Percentiles rank a stretch among this genome's conserved stretches.
phyloP scores from a whole-genome alignment of 2,888 invertebrate species.

The Volucella inflata region DNA sequence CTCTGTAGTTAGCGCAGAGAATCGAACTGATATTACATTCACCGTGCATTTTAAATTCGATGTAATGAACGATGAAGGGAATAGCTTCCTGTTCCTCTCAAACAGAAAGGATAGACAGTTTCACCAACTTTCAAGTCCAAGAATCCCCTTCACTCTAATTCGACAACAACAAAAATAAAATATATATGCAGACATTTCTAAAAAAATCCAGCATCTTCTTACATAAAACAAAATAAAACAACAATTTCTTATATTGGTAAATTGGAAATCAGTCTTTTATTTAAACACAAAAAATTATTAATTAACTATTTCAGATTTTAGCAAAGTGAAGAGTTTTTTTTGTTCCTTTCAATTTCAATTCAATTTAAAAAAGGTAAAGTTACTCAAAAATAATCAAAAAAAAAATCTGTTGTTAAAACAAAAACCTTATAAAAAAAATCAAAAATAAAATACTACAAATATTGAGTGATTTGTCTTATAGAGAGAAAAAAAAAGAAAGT shows the following conservation, averaged over 20 bases:
- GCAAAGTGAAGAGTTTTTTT: constrained; percentile 76
- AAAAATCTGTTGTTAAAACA: constrained; percentile 29
- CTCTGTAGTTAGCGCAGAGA: too few species aligned
- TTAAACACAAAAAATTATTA: constrained; percentile 77
- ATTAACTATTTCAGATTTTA: constrained; percentile 74
- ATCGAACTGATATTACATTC: too few species aligned
- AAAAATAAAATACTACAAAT: constrained; percentile 45
- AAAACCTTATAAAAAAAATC: constrained; percentile 17
- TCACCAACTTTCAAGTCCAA: neutral
- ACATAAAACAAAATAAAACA: constrained; percentile 34
- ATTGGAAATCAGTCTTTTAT: constrained; percentile 84
- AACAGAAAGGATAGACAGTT: too few species aligned
- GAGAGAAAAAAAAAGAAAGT: constrained; percentile 22
- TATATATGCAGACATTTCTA: neutral
- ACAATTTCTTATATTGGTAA: constrained; percentile 77
- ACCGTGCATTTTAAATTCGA: too few species aligned
- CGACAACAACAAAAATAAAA: too few species aligned
- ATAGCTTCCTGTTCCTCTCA: too few species aligned
- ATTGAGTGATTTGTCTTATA: constrained; percentile 54
- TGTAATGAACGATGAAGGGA: too few species aligned
- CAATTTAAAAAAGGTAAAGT: neutral
- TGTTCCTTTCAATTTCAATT: constrained; percentile 60
- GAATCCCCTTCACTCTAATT: neutral
- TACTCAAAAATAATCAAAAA: neutral
- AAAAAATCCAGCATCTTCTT: neutral